Conservation (phyloP, 2,797 vertebrate species). For the Alauda arvensis region DNA sequence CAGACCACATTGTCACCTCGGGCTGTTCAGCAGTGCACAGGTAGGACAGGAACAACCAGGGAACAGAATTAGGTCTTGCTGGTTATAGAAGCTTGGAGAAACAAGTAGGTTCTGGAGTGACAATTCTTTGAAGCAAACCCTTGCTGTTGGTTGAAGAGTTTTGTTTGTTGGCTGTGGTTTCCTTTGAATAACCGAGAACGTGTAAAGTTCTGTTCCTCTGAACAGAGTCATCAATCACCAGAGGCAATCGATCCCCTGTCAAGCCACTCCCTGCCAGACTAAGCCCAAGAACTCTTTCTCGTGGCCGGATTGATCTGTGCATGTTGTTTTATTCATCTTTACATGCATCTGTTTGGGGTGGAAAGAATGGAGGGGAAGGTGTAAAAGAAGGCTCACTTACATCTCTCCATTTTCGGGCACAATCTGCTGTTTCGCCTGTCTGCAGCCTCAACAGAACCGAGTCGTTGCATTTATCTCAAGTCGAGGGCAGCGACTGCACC, state of each 20-base stretch:
- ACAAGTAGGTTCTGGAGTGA: neutral
- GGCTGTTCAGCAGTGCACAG: neutral
- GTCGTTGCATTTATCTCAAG: neutral
- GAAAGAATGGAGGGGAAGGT: neutral
- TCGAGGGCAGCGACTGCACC: conserved; percentile 11
- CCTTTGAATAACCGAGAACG: neutral
- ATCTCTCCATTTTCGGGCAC: neutral
- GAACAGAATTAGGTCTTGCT: neutral
- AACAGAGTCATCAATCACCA: neutral
- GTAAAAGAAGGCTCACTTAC: neutral
- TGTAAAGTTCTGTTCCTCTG: neutral
- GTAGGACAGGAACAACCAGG: neutral
- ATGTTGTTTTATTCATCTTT: neutral
- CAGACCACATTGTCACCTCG: neutral
- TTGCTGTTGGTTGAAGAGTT: neutral
- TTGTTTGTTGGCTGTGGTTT: neutral
- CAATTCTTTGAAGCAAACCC: neutral
- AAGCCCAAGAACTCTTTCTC: neutral
- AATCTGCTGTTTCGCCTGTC: neutral
- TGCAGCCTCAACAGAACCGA: neutral
- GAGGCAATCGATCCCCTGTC: neutral
- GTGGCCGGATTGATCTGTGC: neutral
- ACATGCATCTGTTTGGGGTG: neutral
- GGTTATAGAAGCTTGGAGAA: neutral
- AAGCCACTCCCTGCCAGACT: neutral